Base-by-base conservation (phyloP, 2,113 vertebrate genomes). In the Ramphastos sulfuratus region DNA sequence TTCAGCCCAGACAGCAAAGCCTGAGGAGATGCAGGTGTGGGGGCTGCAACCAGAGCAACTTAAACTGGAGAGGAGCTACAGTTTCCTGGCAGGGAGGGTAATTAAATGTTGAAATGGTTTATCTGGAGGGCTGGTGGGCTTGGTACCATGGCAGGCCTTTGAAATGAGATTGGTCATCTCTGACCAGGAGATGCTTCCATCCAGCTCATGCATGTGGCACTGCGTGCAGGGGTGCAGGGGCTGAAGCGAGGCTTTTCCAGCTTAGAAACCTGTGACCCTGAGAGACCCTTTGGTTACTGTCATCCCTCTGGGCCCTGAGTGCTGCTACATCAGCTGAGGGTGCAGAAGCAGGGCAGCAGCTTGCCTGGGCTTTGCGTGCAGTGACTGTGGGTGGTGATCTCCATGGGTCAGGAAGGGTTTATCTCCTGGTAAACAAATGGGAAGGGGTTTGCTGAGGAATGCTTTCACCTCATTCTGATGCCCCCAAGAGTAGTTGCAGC, bases 311-410 rank as follows among this genome's bases (percentile, higher is more conserved):
- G 65, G 21, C 48, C 37, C 24, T 3, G 77, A 35, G 46, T 1
- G 6, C 64, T 2, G 16, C 0, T 7, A 37, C 17, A 2, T 2
- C 31, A 10, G 10, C 6, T 1, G 0, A 0, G 52, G 63, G 59
- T 58, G 59, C 58, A 1, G 78, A 19, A 0, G 30, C 25, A 3
- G 30, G 20, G 23, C 64, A 37, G 82, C 63, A 48, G 4, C 27
- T 46, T 15, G 3, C 20, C 12, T 31, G 13, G 31, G 1, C 8
- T 7, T 12, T 18, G 1, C 12, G 13, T 61, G 56, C 12, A 33
- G 13, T 52, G 72, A 50, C 88, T 65, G 35, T 39, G 85, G 11
- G 37, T 24, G 50, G 27, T 18, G 52, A 61, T 61, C 61, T 52
- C 80, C 42, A 0, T 2, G 21, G 74, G 30, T 37, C 56, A 37